These are phyloP conservation scores for Plecotus auritus DNA, from an alignment of 2,113 vertebrate genomes.

Conservation along the genomic window DNA sequence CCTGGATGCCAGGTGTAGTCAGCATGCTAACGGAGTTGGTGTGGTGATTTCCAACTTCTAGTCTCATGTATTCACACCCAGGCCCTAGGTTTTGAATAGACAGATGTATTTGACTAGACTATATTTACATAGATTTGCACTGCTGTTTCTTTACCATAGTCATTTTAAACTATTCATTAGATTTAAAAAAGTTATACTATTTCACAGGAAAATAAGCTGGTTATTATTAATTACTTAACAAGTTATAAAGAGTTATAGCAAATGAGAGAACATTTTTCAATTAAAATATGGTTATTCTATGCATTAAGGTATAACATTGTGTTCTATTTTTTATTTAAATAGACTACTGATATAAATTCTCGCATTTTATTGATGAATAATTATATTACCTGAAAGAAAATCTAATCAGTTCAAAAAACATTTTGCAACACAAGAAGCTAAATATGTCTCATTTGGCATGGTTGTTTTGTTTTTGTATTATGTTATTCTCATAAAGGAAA, in stretches of 20 bases:
- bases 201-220: background rate
- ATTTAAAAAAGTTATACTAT: background rate
- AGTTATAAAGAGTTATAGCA: background rate
- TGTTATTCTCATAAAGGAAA: conserved; percentile 41
- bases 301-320: background rate
- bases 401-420: conserved; percentile 3
- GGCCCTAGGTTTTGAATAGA: background rate
- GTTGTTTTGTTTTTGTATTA: conserved; percentile 20
- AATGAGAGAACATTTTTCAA: background rate
- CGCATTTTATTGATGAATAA: conserved; percentile 11
- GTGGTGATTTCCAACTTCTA: background rate
- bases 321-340: conserved; percentile 25
- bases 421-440: background rate
- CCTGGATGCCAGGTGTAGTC: background rate
- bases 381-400: conserved; percentile 49
- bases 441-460: conserved; percentile 28
- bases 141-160: background rate
- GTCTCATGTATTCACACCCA: background rate
- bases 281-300: background rate
- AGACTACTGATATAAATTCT: conserved; percentile 21
- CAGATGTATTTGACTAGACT: background rate
- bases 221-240: conserved; percentile 41
- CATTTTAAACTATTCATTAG: conserved; percentile 16
- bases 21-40: background rate
- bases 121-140: background rate